A percentile compares a stretch with the other conserved stretches of the same genome.
Conservation (phyloP, 2,113 vertebrate species). For the Antidorcas marsupialis region DNA sequence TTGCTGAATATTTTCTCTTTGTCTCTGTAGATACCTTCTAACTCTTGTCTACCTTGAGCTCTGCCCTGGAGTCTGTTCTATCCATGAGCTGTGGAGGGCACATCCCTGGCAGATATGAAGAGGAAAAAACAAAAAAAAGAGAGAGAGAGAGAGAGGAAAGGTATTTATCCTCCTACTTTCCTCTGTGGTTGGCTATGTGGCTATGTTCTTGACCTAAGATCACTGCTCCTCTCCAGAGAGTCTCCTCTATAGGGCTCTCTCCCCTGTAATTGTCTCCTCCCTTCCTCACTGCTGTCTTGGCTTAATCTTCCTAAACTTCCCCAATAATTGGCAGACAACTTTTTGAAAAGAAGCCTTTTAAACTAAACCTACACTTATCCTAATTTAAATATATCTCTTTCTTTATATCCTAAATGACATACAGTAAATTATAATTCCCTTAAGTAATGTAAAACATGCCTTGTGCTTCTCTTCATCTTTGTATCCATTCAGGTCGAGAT, state of each 20-base stretch:
- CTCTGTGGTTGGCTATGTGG: rapidly evolving
- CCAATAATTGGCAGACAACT: neutral
- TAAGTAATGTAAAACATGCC: neutral
- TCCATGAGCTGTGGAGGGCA: neutral
- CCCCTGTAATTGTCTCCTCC: neutral
- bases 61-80: neutral
- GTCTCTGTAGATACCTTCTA: neutral
- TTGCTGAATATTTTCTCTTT: neutral
- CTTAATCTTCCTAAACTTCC: neutral
- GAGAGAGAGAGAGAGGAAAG: neutral
- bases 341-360: neutral
- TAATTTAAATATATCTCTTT: neutral
- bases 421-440: neutral
- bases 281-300: neutral
- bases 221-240: neutral
- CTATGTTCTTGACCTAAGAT: neutral
- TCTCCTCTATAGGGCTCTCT: neutral
- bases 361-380: neutral
- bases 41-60: neutral
- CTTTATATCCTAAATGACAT: neutral
- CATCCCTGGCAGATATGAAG: neutral
- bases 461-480: neutral
- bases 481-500: neutral
- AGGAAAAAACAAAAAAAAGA: neutral
- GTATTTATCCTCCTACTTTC: neutral